phyloP scores from a whole-genome alignment of 1,140 invertebrate species.

The Drosophila dunni region DNA sequence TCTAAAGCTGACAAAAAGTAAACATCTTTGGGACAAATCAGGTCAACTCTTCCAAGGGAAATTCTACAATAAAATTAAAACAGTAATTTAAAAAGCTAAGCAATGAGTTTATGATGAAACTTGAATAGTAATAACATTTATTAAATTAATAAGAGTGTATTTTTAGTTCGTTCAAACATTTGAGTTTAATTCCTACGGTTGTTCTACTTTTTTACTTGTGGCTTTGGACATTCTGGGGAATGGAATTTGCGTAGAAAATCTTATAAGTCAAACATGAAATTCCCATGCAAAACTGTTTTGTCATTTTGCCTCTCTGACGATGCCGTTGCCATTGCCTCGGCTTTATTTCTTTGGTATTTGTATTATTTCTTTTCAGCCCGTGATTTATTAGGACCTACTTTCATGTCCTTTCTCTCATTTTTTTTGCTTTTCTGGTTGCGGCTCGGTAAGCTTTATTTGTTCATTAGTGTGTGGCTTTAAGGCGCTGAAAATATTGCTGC shows the following conservation, averaged over 20 bases:
- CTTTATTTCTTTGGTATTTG: slow-evolving; percentile 59
- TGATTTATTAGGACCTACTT: slow-evolving; percentile 70
- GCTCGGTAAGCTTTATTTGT: slow-evolving; percentile 77
- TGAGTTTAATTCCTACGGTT: not conserved
- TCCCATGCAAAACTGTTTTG: slow-evolving; percentile 44
- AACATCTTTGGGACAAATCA: slow-evolving; percentile 18
- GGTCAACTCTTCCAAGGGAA: slow-evolving; percentile 1
- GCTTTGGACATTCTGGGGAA: slow-evolving; percentile 21
- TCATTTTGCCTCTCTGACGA: slow-evolving; percentile 32
- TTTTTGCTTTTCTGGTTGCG: slow-evolving; percentile 26
- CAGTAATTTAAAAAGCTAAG: slow-evolving; percentile 9
- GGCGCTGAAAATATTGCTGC: slow-evolving; percentile 49
- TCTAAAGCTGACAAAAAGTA: slow-evolving; percentile 28
- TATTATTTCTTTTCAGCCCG: slow-evolving; percentile 62
- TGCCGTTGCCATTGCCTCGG: not conserved
- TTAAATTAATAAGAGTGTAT: slow-evolving; percentile 19
- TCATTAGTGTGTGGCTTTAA: slow-evolving; percentile 69
- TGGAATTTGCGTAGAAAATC: slow-evolving; percentile 74
- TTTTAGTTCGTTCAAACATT: slow-evolving; percentile 5
- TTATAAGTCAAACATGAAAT: slow-evolving; percentile 78
- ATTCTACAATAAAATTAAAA: slow-evolving; percentile 1
- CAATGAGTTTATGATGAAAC: not conserved
- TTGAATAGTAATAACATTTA: not conserved
- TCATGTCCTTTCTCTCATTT: slow-evolving; percentile 16
- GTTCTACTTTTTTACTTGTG: slow-evolving; percentile 5